Conservation (phyloP, 2,797 vertebrate species). For the Pangasius mekongensis region DNA sequence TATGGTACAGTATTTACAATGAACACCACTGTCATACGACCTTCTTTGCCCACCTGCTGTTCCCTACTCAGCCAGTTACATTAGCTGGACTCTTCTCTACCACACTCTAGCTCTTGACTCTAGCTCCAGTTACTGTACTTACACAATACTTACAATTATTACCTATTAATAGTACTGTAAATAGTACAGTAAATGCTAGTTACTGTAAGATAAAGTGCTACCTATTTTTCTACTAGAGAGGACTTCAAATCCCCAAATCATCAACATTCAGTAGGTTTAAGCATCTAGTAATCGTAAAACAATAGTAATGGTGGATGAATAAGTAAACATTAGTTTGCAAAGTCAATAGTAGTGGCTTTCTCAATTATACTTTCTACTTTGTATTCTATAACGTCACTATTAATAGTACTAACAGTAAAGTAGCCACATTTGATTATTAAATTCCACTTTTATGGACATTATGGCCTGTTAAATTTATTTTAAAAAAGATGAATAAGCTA, state of each 20-base stretch:
- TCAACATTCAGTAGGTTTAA: not conserved
- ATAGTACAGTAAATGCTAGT: not conserved
- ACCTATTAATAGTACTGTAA: not conserved
- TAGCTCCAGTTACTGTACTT: not conserved
- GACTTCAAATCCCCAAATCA: not conserved
- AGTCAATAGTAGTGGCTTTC: not conserved
- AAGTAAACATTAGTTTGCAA: not conserved
- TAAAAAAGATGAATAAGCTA: not conserved
- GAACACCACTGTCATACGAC: too few species aligned
- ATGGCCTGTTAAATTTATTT: not conserved
- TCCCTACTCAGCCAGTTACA: not conserved
- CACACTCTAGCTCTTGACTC: not conserved
- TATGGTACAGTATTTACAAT: not conserved
- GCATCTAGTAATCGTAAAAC: not conserved
- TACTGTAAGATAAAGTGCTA: too few species aligned
- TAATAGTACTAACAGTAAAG: not conserved
- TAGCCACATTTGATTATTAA: not conserved
- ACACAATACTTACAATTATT: not conserved
- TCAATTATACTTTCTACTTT: too few species aligned
- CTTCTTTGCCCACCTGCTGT: not conserved
- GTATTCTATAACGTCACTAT: too few species aligned
- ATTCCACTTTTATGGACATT: not conserved
- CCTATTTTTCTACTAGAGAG: too few species aligned
- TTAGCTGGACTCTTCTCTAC: not conserved
- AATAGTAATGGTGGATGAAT: not conserved